Conservation (phyloP, 92 coral and sea anemone species). For the Phenganax marumi region DNA sequence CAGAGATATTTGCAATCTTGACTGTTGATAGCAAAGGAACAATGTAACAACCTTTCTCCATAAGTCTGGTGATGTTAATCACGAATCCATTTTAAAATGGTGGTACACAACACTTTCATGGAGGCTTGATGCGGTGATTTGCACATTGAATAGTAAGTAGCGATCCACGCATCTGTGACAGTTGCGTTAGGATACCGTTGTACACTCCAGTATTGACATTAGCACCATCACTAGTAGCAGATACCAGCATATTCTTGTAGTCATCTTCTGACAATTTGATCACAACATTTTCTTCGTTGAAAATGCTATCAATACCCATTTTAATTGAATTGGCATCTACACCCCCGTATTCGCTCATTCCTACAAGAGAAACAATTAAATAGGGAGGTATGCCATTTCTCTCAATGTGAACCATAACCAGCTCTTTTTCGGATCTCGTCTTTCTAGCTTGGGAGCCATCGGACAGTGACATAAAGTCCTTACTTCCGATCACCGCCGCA, state of each 20-base stretch:
- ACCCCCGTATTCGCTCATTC: conserved; percentile 42
- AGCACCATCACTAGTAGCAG: conserved; percentile 40
- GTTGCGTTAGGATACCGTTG: conserved; percentile 28
- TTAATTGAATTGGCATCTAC: conserved; percentile 38
- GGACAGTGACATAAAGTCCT: conserved; percentile 30
- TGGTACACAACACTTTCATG: not conserved
- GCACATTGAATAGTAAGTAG: conserved; percentile 46
- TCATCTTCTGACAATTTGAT: conserved; percentile 36
- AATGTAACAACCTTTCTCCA: not conserved
- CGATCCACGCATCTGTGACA: conserved; percentile 24
- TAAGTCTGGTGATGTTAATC: not conserved
- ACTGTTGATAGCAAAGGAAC: not conserved
- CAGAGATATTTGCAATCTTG: not conserved
- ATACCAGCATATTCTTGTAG: conserved; percentile 37
- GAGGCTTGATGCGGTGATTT: conserved; percentile 31
- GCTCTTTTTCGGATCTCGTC: conserved; percentile 41
- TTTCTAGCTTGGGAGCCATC: conserved; percentile 45
- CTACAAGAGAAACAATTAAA: conserved; percentile 38
- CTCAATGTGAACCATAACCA: conserved; percentile 33
- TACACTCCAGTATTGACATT: conserved; percentile 21
- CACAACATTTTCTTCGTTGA: conserved; percentile 26
- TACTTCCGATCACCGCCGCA: conserved; percentile 32
- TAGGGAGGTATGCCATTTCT: conserved; percentile 31
- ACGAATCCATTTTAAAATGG: not conserved
- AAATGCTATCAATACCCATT: conserved; percentile 37